Conservation (phyloP, 2,113 vertebrate genomes). For the Oxyruncus cristatus region DNA sequence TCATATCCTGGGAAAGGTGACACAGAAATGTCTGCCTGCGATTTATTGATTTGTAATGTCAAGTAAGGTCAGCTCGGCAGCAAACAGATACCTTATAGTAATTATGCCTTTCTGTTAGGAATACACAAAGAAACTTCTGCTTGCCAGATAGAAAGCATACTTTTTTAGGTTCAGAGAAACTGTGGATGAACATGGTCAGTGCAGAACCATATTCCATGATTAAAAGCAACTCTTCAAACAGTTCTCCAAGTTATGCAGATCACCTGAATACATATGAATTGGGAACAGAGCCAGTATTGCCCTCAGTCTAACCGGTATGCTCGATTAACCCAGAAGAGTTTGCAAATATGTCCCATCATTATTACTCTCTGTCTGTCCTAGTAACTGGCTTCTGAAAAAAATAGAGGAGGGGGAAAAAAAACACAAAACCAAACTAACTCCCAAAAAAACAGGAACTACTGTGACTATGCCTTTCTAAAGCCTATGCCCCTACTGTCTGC, state of each 20-base stretch:
- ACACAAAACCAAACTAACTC: not conserved
- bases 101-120: not conserved
- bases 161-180: not conserved
- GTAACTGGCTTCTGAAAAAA: not conserved
- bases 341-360: not conserved
- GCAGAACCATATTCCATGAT: not conserved
- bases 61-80: not conserved
- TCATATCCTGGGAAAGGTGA: not conserved
- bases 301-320: not conserved
- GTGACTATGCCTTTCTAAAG: not conserved
- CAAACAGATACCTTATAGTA: not conserved
- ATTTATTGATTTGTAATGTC: not conserved
- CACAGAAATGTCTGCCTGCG: not conserved
- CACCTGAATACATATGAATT: not conserved
- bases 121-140: not conserved
- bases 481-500: not conserved
- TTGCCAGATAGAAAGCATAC: not conserved
- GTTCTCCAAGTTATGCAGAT: not conserved
- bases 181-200: not conserved
- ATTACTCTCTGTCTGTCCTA: not conserved
- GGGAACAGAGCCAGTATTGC: not conserved
- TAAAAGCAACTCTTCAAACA: not conserved
- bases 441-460: not conserved
- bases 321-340: not conserved
- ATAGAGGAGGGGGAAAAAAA: accelerated